These are phyloP conservation scores for Peromyscus polionotus DNA, from an alignment of 2,113 vertebrate species.

Conservation along the genomic window DNA sequence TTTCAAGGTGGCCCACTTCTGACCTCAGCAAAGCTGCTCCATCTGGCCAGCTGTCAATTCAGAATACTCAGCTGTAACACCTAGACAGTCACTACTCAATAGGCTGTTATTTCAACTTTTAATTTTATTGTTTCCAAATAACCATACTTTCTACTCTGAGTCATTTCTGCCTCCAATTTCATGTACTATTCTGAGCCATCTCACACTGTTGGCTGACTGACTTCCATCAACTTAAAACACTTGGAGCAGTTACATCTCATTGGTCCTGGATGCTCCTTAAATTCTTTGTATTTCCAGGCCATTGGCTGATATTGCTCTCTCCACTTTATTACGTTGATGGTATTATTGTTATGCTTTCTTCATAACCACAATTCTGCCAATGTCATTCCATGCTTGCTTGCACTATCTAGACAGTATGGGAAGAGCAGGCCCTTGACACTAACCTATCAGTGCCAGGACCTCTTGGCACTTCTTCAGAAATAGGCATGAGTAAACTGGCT, in stretches of 20 bases:
- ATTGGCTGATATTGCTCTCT: background rate
- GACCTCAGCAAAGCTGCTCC: background rate
- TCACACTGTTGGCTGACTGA: background rate
- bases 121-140: slow-evolving; percentile 34
- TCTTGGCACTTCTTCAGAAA: background rate
- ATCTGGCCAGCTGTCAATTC: background rate
- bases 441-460: background rate
- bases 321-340: slow-evolving; percentile 30
- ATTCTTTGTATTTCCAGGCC: slow-evolving; percentile 54
- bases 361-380: background rate
- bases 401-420: background rate
- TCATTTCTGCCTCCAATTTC: background rate
- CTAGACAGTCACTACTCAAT: background rate
- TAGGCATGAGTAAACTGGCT: background rate
- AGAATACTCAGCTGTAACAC: background rate
- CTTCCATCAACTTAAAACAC: slow-evolving; percentile 49
- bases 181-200: background rate
- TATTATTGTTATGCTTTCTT: slow-evolving; percentile 2
- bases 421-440: background rate
- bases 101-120: slow-evolving; percentile 39
- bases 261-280: slow-evolving; percentile 30
- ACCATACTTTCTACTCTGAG: background rate
- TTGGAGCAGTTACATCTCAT: slow-evolving; percentile 56
- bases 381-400: background rate
- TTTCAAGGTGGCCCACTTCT: background rate